Evolutionary conservation across 2,113 vertebrate species (phyloP).

Genomic region (Gymnarchus niloticus): DNA sequence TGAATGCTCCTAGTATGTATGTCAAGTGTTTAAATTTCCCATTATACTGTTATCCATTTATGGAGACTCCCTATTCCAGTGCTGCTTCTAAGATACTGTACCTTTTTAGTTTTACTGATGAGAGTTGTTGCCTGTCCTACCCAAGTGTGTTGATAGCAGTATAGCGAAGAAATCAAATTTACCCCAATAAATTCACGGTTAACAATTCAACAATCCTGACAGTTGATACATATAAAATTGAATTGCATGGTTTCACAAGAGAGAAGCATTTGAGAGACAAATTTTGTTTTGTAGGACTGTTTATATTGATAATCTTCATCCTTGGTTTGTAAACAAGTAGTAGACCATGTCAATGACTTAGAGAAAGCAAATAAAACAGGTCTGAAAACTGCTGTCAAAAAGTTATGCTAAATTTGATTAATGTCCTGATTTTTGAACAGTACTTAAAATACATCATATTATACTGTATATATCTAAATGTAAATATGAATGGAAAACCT

Average conservation of each 20-base stretch:
- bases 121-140: background rate
- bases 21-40: conserved; percentile 9
- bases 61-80: background rate
- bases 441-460: background rate
- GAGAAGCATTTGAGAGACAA: no score
- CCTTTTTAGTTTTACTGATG: background rate
- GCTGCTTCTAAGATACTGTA: background rate
- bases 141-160: background rate
- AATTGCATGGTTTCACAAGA: no score
- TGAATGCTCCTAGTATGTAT: conserved; percentile 5
- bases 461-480: background rate
- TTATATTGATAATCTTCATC: no score
- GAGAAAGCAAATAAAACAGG: background rate
- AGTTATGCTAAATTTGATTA: background rate
- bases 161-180: background rate
- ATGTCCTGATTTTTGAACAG: background rate
- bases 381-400: background rate
- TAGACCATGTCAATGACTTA: background rate
- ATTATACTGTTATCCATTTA: background rate
- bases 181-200: no score
- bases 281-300: no score
- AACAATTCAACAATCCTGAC: background rate
- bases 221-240: background rate
- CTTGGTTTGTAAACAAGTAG: background rate
- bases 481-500: background rate